A percentile compares a stretch with the other conserved stretches of the same genome.
Evolutionary conservation across 2,113 vertebrate species (phyloP).

Genomic region (Grallaria varia): DNA sequence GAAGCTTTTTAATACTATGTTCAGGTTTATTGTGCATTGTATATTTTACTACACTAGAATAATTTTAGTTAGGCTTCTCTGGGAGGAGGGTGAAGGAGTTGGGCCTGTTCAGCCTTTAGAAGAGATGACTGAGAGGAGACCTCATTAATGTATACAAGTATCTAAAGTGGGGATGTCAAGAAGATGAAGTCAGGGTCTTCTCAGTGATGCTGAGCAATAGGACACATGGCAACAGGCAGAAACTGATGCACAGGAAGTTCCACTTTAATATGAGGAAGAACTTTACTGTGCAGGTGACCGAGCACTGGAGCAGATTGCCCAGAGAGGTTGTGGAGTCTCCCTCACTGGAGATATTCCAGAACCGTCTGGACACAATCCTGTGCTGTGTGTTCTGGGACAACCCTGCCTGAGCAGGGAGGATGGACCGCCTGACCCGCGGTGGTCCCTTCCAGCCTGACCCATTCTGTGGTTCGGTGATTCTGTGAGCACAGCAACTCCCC

Average conservation of each 20-base stretch:
- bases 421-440: neutral
- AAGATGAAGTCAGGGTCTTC: neutral
- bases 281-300: accelerated
- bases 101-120: neutral
- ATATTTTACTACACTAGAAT: neutral
- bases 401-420: neutral
- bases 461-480: neutral
- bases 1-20: neutral
- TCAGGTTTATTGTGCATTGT: neutral
- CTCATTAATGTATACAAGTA: neutral
- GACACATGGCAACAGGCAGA: accelerated
- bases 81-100: neutral
- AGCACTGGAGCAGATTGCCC: neutral
- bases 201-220: neutral
- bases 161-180: neutral
- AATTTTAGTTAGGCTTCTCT: neutral
- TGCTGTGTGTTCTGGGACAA: neutral
- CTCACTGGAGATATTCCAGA: neutral
- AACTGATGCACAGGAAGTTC: neutral
- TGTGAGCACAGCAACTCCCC: neutral
- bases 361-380: neutral
- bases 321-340: neutral
- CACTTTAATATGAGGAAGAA: neutral
- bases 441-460: neutral
- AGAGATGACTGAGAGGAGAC: neutral